phyloP scores from a whole-genome alignment of 2,113 vertebrate genomes.

The Thalassarche chlororhynchos region DNA sequence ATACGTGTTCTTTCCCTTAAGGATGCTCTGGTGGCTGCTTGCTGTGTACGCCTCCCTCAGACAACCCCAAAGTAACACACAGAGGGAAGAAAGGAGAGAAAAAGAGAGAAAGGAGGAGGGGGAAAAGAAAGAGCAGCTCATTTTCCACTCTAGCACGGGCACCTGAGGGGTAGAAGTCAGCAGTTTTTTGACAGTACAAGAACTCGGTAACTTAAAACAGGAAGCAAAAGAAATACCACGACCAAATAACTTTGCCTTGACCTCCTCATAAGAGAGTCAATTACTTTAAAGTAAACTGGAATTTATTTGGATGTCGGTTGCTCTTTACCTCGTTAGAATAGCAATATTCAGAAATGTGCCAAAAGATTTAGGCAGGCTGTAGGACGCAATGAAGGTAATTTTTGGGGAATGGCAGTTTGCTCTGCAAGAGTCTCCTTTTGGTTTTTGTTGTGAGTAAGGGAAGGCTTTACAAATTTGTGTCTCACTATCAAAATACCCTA shows the following conservation, averaged over 20 bases:
- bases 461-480: background rate
- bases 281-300: constrained; percentile 28
- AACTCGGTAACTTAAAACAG: constrained; percentile 53
- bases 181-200: background rate
- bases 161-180: constrained; percentile 46
- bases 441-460: background rate
- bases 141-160: constrained; percentile 25
- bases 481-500: background rate
- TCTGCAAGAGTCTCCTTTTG: background rate
- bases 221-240: constrained; percentile 17
- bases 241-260: constrained; percentile 55
- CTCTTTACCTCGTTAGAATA: constrained; percentile 17
- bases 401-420: background rate
- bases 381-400: background rate
- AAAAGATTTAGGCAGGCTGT: background rate
- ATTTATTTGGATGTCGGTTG: background rate
- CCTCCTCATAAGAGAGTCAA: constrained; percentile 6
- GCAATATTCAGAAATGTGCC: background rate
- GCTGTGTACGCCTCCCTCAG: background rate
- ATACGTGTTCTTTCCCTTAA: background rate
- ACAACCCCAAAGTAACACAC: background rate
- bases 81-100: background rate
- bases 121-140: background rate
- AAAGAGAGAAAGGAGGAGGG: background rate
- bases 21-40: background rate